Conservation (phyloP, 64 coral and sea anemone species). For the Stichodactyla helianthus region DNA sequence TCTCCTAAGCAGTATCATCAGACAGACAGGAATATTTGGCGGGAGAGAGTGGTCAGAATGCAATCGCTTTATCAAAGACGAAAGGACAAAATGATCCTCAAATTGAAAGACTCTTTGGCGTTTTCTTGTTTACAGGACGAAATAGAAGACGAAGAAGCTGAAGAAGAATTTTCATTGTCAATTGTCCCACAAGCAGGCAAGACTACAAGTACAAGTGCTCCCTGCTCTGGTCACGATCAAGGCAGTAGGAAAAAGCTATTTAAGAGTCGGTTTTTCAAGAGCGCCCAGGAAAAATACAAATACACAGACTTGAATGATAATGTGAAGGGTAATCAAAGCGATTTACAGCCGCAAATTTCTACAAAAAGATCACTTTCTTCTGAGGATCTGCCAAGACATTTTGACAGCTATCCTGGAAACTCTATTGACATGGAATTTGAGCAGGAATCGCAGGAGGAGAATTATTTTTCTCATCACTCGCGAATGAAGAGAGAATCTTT, state of each 20-base stretch:
- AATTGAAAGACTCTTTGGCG: background rate
- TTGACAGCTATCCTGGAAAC: background rate
- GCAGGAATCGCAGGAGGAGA: background rate
- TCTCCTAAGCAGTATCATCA: background rate
- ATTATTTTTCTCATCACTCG: background rate
- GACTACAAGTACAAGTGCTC: background rate
- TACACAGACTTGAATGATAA: background rate
- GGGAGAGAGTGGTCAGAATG: background rate
- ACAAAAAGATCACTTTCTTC: conserved; percentile 12
- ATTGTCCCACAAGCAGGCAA: background rate
- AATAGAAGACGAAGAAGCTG: background rate
- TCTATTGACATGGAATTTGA: background rate
- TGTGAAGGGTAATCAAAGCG: background rate
- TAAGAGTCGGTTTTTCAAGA: background rate
- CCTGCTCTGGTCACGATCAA: background rate
- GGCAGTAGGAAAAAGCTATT: background rate
- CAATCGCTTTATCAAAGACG: background rate
- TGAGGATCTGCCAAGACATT: conserved; percentile 2
- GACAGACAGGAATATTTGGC: background rate
- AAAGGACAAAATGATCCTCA: background rate
- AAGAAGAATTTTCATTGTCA: background rate
- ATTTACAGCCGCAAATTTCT: background rate
- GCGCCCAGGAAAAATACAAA: conserved; percentile 4
- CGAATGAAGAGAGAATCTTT: conserved; percentile 11
- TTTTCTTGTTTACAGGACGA: background rate